Conservation (phyloP, 2,113 vertebrate genomes). For the Pteruthius melanotis region DNA sequence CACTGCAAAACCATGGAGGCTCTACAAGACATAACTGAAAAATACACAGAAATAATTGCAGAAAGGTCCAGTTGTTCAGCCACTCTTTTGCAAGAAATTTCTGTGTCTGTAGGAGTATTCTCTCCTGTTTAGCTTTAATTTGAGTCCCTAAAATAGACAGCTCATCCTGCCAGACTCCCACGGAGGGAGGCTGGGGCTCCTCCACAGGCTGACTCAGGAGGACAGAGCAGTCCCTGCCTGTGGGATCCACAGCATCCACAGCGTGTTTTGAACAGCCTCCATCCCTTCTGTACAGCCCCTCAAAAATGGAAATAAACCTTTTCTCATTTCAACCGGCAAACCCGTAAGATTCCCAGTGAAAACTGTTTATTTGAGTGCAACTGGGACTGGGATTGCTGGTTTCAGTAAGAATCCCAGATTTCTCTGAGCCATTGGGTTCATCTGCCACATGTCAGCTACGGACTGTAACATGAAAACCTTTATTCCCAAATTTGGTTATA, state of each 20-base stretch:
- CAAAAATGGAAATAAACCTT: neutral
- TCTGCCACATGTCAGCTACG: neutral
- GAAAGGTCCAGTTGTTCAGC: neutral
- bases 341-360: neutral
- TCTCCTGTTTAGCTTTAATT: neutral
- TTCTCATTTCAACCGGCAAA: neutral
- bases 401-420: neutral
- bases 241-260: neutral
- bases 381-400: neutral
- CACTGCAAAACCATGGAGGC: neutral
- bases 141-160: neutral
- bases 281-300: neutral
- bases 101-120: neutral
- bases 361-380: neutral
- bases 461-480: neutral
- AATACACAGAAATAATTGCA: neutral
- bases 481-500: neutral
- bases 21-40: neutral
- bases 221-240: neutral
- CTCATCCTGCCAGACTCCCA: slow-evolving; percentile 1
- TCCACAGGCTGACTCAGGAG: neutral
- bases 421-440: neutral
- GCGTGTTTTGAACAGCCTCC: neutral
- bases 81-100: neutral
- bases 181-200: neutral